Evolutionary conservation across 2,888 invertebrate species (phyloP), one percentile per base, ranked within the genome.

Genomic region (Cephalotes varians): DNA sequence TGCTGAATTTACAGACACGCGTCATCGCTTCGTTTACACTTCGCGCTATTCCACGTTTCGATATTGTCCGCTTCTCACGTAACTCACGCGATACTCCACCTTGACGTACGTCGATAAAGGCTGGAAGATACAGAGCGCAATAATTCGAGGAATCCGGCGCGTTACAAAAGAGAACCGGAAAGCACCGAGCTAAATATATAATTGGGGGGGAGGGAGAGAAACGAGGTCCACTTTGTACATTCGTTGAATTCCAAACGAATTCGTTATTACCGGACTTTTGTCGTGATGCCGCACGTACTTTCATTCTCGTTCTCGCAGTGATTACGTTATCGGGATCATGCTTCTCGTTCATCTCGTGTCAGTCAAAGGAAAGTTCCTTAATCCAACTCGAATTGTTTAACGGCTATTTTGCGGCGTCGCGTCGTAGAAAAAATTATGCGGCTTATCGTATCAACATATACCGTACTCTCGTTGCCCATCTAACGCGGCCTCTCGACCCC

Each of bases 241-340:
- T 28, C 25, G 47, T 56, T 44, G 76, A 79, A 60, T 60, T 60
- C 34, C 15, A 44, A 21, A 34, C n/a, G n/a, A 58, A 58, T 74
- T 47, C 25, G 58, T 77, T 44, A 49, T 25, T 79, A 34, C 34
- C 18, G 64, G 40, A 84, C 71, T 79, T 47, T 77, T 69, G 54
- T 56, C 28, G 49, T 49, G 47, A 62, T 58, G 51, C 54, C 40
- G 25, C 47, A 15, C n/a, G 54, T 54, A 67, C 71, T 54, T 74
- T 34, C n/a, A 40, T 15, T 72, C 31, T 62, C 15, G 15, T 40
- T 67, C 56, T 31, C 21, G 40, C 10, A 21, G 31, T 31, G 76
- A 84, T 84, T 51, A n/a, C 21, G 40, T 58, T 74, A 74, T 82
- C 83, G 21, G 28, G 25, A 72, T 77, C 73, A 73, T 56, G 77